Evolutionary conservation across 2,888 invertebrate species (phyloP).

Genomic region (Drosophila leonis): DNA sequence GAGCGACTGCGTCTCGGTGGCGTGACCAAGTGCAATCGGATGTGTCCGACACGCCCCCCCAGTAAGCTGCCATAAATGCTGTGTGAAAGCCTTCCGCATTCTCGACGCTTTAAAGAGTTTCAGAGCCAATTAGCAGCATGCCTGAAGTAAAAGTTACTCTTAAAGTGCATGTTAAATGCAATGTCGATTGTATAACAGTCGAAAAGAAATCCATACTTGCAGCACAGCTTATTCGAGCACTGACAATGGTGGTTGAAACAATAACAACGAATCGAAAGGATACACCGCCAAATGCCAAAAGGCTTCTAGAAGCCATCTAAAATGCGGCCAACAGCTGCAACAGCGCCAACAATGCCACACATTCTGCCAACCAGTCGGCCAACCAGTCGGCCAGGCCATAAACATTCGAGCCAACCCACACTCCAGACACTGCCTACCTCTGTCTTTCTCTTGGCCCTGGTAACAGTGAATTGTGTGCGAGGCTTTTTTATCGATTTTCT

Average conservation of each 20-base stretch:
- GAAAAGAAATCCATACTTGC: conserved; percentile 24
- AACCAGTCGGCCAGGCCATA: conserved; percentile 58
- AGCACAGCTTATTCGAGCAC: neutral
- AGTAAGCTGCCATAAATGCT: conserved; percentile 42
- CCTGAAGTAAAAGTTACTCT: neutral
- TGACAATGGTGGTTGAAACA: conserved; percentile 15
- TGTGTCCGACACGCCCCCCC: conserved; percentile 19
- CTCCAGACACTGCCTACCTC: conserved; percentile 1
- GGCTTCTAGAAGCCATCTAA: conserved; percentile 34
- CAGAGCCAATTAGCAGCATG: conserved; percentile 59
- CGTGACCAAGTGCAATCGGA: conserved; percentile 66
- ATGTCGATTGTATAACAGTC: conserved; percentile 19
- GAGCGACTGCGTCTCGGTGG: conserved; percentile 23
- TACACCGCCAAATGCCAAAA: conserved; percentile 47
- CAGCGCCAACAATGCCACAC: conserved; percentile 42
- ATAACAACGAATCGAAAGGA: conserved; percentile 31
- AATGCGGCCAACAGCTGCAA: conserved; percentile 60
- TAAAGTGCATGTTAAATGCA: neutral
- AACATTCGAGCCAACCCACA: conserved; percentile 47
- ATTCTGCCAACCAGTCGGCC: conserved; percentile 56
- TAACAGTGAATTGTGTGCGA: conserved; percentile 53
- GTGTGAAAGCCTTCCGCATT: conserved; percentile 49
- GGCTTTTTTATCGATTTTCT: conserved; percentile 68
- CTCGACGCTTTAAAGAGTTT: conserved; percentile 26
- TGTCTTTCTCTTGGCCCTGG: conserved; percentile 34